Conservation (phyloP, 2,797 vertebrate genomes). For the Sebastes cheni region DNA sequence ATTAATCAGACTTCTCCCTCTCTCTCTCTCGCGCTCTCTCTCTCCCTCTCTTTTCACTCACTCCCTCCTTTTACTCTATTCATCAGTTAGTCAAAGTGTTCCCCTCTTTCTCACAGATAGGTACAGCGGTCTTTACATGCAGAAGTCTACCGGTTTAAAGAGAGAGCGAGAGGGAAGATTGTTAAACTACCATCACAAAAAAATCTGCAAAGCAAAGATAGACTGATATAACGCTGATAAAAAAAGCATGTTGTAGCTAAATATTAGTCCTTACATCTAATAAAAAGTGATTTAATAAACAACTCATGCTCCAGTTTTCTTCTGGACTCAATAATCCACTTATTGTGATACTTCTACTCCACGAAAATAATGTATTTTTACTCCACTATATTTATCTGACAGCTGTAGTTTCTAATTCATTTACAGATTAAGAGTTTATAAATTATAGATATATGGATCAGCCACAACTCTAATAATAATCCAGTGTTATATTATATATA, state of each 20-base stretch:
- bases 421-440: neutral
- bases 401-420: no score
- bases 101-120: constrained; percentile 25
- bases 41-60: constrained; percentile 44
- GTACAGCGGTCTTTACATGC: constrained; percentile 3
- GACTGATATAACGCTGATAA: neutral
- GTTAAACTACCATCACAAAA: neutral
- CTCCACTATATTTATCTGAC: neutral
- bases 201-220: neutral
- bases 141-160: neutral
- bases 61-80: constrained; percentile 76
- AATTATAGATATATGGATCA: neutral
- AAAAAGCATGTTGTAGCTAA: neutral
- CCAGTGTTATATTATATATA: neutral
- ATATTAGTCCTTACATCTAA: fast-evolving
- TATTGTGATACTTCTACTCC: no score
- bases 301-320: neutral
- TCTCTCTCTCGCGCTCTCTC: constrained; percentile 53
- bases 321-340: neutral
- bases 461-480: neutral
- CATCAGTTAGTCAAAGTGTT: constrained; percentile 85
- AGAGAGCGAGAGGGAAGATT: neutral
- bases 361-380: neutral
- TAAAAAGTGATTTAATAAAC: neutral
- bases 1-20: constrained; percentile 87